A percentile compares a stretch with the other conserved stretches of the same genome.
Conservation (phyloP, 2,888 invertebrate species). For the Acanthosepion lycidas region DNA sequence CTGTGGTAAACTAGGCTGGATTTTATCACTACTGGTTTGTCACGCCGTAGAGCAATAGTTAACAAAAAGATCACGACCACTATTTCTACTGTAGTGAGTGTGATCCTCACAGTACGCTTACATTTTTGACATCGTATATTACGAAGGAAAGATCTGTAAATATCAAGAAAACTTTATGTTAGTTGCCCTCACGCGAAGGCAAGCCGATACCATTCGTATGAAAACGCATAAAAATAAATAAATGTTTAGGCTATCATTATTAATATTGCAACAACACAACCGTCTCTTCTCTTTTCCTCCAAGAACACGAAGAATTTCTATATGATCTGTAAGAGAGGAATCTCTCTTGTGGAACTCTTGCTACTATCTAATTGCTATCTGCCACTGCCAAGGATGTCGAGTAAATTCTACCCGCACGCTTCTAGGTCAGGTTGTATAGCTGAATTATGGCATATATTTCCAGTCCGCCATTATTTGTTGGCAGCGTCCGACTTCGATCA, state of each 20-base stretch:
- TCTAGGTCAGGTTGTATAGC: conserved; percentile 15
- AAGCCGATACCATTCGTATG: background rate
- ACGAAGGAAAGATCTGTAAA: too few species aligned
- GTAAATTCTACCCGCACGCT: background rate
- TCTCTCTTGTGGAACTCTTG: background rate
- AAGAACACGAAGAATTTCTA: background rate
- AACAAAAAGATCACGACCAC: too few species aligned
- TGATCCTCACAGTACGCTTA: too few species aligned
- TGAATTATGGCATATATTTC: conserved; percentile 33
- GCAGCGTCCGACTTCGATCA: conserved; percentile 33
- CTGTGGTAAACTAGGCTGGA: too few species aligned
- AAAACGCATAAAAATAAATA: background rate
- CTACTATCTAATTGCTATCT: background rate
- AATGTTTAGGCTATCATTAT: background rate
- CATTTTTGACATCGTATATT: too few species aligned
- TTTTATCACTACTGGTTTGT: too few species aligned
- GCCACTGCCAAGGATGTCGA: background rate
- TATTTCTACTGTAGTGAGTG: too few species aligned
- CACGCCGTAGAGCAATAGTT: too few species aligned
- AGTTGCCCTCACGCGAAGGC: background rate
- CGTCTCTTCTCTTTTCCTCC: background rate
- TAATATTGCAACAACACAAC: background rate
- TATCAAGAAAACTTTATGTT: too few species aligned
- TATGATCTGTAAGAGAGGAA: background rate
- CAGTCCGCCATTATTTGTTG: background rate